These are phyloP conservation scores for Galaxias olidus DNA, from an alignment of 2,797 vertebrate genomes.

Conservation along the genomic window DNA sequence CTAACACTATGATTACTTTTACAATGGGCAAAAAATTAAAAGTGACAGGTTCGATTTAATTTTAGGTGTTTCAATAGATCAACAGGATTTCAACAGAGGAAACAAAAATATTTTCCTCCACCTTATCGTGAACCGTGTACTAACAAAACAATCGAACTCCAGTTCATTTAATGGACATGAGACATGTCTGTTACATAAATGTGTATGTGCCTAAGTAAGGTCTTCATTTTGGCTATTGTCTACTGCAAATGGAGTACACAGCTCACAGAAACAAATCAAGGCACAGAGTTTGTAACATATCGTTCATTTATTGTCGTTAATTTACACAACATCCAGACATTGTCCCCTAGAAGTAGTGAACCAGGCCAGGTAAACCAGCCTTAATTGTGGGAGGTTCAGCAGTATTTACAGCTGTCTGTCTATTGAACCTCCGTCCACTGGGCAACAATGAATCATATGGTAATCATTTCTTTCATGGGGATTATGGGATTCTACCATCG, in stretches of 20 bases:
- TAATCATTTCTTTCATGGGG: conserved; percentile 47
- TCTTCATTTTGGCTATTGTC: too few species aligned
- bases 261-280: conserved; percentile 52
- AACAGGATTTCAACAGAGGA: too few species aligned
- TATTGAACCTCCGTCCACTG: neutral
- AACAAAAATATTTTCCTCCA: too few species aligned
- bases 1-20: too few species aligned
- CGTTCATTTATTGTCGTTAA: conserved; percentile 36
- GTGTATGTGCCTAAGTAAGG: too few species aligned
- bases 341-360: conserved; percentile 28
- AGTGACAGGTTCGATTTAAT: too few species aligned
- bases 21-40: too few species aligned
- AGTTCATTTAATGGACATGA: too few species aligned
- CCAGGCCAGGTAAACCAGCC: conserved; percentile 4
- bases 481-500: conserved; percentile 24
- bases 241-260: neutral
- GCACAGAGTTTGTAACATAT: conserved; percentile 30
- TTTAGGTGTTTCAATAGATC: too few species aligned
- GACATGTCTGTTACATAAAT: too few species aligned
- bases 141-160: too few species aligned
- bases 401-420: conserved; percentile 13
- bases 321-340: conserved; percentile 39
- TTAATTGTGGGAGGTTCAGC: neutral
- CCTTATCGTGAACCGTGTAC: too few species aligned
- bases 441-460: conserved; percentile 34